Evolutionary conservation across 2,113 vertebrate genomes (phyloP).

Genomic region (Butorides virescens): DNA sequence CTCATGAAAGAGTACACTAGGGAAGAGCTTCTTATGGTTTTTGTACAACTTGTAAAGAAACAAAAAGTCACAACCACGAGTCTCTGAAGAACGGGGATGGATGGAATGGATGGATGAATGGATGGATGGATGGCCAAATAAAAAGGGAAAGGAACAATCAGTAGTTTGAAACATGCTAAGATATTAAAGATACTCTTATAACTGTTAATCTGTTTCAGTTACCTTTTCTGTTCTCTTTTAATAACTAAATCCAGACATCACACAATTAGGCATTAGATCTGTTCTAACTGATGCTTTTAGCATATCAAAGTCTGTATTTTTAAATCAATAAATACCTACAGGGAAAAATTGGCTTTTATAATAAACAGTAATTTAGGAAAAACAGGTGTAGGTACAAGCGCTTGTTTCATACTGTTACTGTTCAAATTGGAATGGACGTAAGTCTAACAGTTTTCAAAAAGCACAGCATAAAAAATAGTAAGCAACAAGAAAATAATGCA

Average conservation of each 20-base stretch:
- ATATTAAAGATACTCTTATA: slow-evolving; percentile 43
- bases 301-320: background rate
- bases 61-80: background rate
- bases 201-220: background rate
- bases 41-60: background rate
- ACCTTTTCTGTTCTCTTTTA: slow-evolving; percentile 32
- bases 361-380: background rate
- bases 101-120: slow-evolving; percentile 35
- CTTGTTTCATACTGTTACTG: background rate
- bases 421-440: background rate
- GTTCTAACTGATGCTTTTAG: background rate
- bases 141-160: slow-evolving; percentile 67
- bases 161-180: slow-evolving; percentile 51
- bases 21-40: slow-evolving; percentile 40
- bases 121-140: slow-evolving; percentile 52
- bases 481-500: background rate
- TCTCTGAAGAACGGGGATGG: slow-evolving; percentile 38
- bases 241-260: slow-evolving; percentile 10
- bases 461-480: background rate
- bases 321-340: background rate
- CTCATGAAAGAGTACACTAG: background rate
- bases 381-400: background rate
- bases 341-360: background rate
- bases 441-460: background rate
- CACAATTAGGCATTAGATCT: background rate